These are phyloP conservation scores for Eretmocerus hayati DNA, from an alignment of 2,888 invertebrate genomes.

Conservation along the genomic window DNA sequence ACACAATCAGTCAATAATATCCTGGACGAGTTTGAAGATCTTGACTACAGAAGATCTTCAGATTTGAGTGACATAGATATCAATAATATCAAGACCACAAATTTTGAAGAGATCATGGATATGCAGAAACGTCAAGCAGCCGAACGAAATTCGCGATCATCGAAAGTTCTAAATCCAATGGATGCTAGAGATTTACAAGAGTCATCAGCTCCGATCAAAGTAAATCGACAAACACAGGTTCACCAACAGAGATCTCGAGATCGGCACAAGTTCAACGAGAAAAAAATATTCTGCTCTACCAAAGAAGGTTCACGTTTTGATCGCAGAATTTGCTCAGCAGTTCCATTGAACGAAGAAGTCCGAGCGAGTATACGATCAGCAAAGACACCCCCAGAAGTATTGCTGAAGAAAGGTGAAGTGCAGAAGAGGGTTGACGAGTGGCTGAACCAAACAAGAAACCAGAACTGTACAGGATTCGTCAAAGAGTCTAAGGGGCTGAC, in stretches of 20 bases:
- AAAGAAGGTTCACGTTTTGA: slow-evolving; percentile 13
- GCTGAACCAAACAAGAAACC: slow-evolving; percentile 36
- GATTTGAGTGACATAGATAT: slow-evolving; percentile 36
- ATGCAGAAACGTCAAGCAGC: slow-evolving; percentile 26
- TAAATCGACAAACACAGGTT: slow-evolving; percentile 37
- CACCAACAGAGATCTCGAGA: slow-evolving; percentile 37
- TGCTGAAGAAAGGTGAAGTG: slow-evolving; percentile 37
- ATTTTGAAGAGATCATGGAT: slow-evolving; percentile 36
- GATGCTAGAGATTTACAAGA: not conserved
- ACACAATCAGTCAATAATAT: slow-evolving; percentile 41
- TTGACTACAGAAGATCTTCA: slow-evolving; percentile 35
- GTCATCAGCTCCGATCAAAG: slow-evolving; percentile 22
- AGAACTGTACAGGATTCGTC: slow-evolving; percentile 25
- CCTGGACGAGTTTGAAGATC: slow-evolving; percentile 39
- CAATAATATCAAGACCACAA: slow-evolving; percentile 28
- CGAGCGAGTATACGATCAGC: slow-evolving; percentile 18
- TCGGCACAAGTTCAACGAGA: slow-evolving; percentile 24
- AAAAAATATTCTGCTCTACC: slow-evolving; percentile 13
- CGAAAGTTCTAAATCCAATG: not conserved
- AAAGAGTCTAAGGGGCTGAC: slow-evolving; percentile 29
- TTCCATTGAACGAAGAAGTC: slow-evolving; percentile 12
- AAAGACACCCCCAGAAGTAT: slow-evolving; percentile 28
- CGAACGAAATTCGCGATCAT: slow-evolving; percentile 9
- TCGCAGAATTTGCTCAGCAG: slow-evolving; percentile 4
- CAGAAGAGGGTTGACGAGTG: slow-evolving; percentile 40